Percentiles rank a stretch among this genome's conserved stretches.
Conservation (phyloP, 1,140 invertebrate genomes). For the Pentalonia nigronervosa region DNA sequence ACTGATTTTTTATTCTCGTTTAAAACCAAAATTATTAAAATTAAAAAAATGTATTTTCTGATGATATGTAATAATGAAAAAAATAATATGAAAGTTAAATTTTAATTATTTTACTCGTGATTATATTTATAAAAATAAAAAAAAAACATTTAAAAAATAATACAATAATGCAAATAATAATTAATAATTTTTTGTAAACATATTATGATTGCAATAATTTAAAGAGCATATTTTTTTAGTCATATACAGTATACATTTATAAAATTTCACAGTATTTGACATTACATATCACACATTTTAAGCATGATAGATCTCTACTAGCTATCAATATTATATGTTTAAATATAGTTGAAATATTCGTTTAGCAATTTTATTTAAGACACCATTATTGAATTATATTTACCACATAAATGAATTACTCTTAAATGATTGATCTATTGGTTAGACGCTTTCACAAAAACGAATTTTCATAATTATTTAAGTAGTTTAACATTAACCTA, state of each 20-base stretch:
- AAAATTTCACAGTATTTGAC: neutral
- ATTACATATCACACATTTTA: neutral
- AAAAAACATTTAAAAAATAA: neutral
- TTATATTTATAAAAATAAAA: neutral
- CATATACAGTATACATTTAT: no score
- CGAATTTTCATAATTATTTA: neutral
- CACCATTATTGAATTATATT: neutral
- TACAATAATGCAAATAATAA: neutral
- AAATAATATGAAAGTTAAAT: neutral
- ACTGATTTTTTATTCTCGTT: neutral
- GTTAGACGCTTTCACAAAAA: neutral
- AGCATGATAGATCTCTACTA: neutral
- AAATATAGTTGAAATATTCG: neutral
- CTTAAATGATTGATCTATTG: neutral
- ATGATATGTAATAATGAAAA: neutral
- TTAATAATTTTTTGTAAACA: neutral
- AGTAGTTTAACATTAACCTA: neutral
- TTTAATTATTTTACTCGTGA: neutral
- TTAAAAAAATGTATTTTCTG: neutral
- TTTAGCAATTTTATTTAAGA: neutral
- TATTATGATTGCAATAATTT: neutral
- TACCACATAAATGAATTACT: neutral
- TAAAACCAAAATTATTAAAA: neutral
- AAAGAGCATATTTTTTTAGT: neutral
- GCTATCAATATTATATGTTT: neutral